Base-by-base conservation (phyloP, 1,140 invertebrate species). In the Microplitis demolitor region DNA sequence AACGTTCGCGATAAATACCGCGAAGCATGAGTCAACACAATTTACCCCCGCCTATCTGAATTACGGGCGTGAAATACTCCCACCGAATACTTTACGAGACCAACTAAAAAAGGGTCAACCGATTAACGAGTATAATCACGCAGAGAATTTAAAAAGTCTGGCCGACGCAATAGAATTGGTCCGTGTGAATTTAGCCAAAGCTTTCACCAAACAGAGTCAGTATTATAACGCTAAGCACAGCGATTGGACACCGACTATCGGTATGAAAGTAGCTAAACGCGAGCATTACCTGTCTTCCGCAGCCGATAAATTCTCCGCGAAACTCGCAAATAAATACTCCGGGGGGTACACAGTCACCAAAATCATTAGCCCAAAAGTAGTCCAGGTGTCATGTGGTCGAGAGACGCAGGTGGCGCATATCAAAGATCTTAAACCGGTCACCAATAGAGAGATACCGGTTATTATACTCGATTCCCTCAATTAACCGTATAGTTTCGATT, bases 1-100 rank as follows among this genome's bases (percentile, higher is more conserved):
- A 6, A 76, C 75, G 5, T 83, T 82, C 24, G 84, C 84, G 0
- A 50, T 66, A 45, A 74, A 76, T 24, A 54, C 69, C 0, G 34
- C 39, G 0, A 24, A 14, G 14, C 64, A 74, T 31, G 9, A 37
- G 3, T 24, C 63, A 4, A 72, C 69, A 0, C 8, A 58, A 45
- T 35, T n/a, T 11, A 61, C 69, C 4, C 66, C 72, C 4, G 50
- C 66, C 2, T 74, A 58, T 31, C 34, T 76, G 2, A 60, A 60
- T 2, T 74, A 71, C 24, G 71, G 69, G 4, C 33, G 66, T 24
- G 58, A 76, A 35, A 2, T 60, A 3, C n/a, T 51, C 0, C 54
- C 61, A 31, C 33, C 60, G 58, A 64, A 5, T 2, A n/a, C 0
- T 24, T n/a, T 5, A 34, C 9, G 4, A 4, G 1, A 4, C 9